Evolutionary conservation across 2,888 invertebrate genomes (phyloP).

Genomic region (Strigamia maritima): DNA sequence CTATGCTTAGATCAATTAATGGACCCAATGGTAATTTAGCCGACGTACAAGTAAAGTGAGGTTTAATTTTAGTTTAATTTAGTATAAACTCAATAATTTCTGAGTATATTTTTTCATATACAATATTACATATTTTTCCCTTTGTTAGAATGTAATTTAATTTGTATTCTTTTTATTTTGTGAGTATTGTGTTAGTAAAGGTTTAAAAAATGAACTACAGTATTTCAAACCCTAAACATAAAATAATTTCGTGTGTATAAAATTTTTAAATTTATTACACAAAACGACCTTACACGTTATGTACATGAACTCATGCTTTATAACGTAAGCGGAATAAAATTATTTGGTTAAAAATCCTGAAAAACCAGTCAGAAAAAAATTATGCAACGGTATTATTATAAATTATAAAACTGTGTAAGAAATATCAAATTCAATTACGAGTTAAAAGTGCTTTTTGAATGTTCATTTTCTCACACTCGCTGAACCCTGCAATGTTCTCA

Average conservation of each 20-base stretch:
- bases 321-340: no score
- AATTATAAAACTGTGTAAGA: no score
- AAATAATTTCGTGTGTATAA: no score
- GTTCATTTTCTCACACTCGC: slow-evolving; percentile 73
- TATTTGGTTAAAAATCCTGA: no score
- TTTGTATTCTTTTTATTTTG: neutral
- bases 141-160: neutral
- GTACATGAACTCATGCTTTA: no score
- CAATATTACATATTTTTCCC: neutral
- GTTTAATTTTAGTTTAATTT: neutral
- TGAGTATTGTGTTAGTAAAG: neutral
- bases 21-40: neutral
- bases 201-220: neutral
- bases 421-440: neutral
- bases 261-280: neutral
- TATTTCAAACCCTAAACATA: neutral
- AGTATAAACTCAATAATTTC: neutral
- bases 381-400: neutral
- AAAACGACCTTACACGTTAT: no score
- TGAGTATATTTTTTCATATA: neutral
- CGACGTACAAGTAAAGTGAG: neutral
- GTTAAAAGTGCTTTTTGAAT: slow-evolving; percentile 58
- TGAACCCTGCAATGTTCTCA: slow-evolving; percentile 84
- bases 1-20: neutral
- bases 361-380: no score